These are phyloP conservation scores for Cataglyphis rosenhaueri DNA, from an alignment of 2,888 invertebrate species.

Conservation along the genomic window DNA sequence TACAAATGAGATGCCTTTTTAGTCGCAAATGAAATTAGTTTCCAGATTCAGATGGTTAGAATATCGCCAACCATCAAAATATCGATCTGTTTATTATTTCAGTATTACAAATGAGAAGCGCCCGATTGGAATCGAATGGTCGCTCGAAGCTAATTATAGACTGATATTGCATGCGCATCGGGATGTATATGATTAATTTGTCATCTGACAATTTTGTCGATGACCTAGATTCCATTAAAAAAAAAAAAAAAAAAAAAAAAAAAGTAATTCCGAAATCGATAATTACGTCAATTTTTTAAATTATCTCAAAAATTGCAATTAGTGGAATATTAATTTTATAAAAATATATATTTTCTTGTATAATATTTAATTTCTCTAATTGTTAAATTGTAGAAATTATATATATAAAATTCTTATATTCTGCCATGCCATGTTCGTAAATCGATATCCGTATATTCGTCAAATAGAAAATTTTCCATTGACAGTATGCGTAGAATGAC, in stretches of 20 bases:
- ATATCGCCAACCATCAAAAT: constrained; percentile 17
- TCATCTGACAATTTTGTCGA: constrained; percentile 17
- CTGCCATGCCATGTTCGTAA: neutral
- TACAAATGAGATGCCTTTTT: neutral
- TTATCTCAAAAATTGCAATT: neutral
- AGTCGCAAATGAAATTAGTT: constrained; percentile 12
- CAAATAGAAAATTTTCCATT: constrained; percentile 28
- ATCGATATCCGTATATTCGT: constrained; percentile 53
- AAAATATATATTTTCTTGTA: neutral
- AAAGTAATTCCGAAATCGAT: constrained; percentile 24
- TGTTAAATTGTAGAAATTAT: neutral
- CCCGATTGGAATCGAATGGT: neutral
- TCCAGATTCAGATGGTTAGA: neutral
- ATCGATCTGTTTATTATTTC: constrained; percentile 39
- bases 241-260: neutral
- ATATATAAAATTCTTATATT: neutral
- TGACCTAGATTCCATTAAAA: constrained; percentile 11
- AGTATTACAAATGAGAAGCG: constrained; percentile 11
- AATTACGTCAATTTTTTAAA: neutral
- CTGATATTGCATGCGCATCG: constrained; percentile 19
- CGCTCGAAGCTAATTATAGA: constrained; percentile 42
- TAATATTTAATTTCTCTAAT: neutral
- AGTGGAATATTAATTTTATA: neutral
- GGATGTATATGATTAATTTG: constrained; percentile 19
- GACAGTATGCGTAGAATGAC: constrained; percentile 26